These are phyloP conservation scores for Andinoacara biseriatus DNA, from an alignment of 2,113 vertebrate species.

Conservation along the genomic window DNA sequence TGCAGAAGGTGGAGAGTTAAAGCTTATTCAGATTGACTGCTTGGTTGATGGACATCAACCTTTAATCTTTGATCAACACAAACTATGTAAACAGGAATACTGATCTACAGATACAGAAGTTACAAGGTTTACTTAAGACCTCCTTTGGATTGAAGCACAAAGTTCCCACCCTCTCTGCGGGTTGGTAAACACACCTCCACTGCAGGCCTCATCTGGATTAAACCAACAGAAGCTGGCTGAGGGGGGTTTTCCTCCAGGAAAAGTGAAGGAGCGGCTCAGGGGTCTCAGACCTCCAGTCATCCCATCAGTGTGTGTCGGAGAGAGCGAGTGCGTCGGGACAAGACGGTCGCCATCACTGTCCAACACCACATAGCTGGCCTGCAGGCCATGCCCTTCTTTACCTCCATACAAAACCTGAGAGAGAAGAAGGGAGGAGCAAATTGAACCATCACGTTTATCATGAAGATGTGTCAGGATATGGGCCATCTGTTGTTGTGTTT, in stretches of 20 bases:
- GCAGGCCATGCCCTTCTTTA: constrained; percentile 56
- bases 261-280: constrained; percentile 71
- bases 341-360: constrained; percentile 78
- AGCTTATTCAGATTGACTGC: neutral
- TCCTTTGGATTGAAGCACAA: neutral
- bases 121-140: neutral
- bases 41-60: no score
- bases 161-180: neutral
- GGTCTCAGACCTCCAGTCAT: constrained; percentile 65
- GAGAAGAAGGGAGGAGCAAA: no score
- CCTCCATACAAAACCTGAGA: constrained; percentile 58
- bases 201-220: constrained; percentile 81
- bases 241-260: constrained; percentile 80
- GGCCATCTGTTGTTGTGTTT: no score
- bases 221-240: constrained; percentile 87
- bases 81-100: neutral
- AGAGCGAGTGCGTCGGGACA: constrained; percentile 74
- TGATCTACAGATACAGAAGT: neutral
- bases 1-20: constrained; percentile 42
- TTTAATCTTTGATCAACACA: neutral
- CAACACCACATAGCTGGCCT: constrained; percentile 84
- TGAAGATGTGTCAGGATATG: neutral
- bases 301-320: constrained; percentile 50
- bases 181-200: constrained; percentile 77
- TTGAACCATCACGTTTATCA: neutral